A percentile compares a stretch with the other conserved stretches of the same genome.
These are phyloP conservation scores for Muscicapa striata DNA, from an alignment of 2,797 vertebrate species.

Conservation along the genomic window DNA sequence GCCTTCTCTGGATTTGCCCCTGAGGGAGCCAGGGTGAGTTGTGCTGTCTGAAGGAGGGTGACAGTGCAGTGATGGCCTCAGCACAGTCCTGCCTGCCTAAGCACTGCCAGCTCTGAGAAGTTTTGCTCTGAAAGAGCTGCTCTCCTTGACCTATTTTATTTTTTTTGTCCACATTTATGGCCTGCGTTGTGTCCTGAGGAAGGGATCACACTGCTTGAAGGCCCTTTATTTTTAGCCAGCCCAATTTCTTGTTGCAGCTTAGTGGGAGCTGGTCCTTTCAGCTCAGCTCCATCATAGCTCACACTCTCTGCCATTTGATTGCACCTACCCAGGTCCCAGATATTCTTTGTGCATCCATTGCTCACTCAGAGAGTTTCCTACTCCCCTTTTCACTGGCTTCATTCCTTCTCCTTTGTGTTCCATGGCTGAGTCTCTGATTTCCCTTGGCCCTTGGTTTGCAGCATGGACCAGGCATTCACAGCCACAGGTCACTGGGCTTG, in stretches of 20 bases:
- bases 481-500: not conserved
- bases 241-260: not conserved
- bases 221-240: slow-evolving; percentile 64
- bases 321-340: not conserved
- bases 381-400: not conserved
- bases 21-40: not conserved
- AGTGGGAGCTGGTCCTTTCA: not conserved
- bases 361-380: not conserved
- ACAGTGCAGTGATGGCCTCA: not conserved
- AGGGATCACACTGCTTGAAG: not conserved
- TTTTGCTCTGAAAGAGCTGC: not conserved
- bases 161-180: not conserved
- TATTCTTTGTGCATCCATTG: not conserved
- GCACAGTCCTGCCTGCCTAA: not conserved
- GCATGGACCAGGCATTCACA: not conserved
- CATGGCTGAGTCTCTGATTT: not conserved
- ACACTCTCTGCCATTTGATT: fast-evolving
- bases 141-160: slow-evolving; percentile 13
- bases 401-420: not conserved
- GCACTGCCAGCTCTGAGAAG: not conserved
- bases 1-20: not conserved
- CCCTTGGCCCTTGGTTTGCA: not conserved
- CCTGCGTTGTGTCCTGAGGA: not conserved
- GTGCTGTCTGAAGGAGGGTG: not conserved
- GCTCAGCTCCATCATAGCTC: not conserved